Conservation (phyloP, 2,113 vertebrate species). For the Sphyrna mokarran region DNA sequence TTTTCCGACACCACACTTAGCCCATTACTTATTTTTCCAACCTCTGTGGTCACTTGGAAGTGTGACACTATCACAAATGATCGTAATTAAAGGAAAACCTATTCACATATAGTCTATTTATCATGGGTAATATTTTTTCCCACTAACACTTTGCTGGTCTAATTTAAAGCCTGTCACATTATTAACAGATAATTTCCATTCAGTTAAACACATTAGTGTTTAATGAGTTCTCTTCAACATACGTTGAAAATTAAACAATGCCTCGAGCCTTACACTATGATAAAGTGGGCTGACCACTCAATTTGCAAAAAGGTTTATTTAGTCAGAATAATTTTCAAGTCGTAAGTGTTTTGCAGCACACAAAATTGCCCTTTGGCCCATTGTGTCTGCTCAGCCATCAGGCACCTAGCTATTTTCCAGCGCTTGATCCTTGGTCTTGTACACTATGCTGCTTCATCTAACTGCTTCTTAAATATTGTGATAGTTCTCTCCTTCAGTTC, state of each 20-base stretch:
- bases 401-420: no score
- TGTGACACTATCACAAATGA: not conserved
- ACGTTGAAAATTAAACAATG: not conserved
- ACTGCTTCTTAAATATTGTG: no score
- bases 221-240: not conserved
- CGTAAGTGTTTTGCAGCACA: no score
- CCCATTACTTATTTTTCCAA: not conserved
- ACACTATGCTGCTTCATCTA: no score
- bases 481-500: no score
- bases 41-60: not conserved
- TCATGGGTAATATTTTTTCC: not conserved
- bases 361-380: no score
- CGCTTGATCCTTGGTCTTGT: no score
- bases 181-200: not conserved
- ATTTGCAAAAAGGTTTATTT: not conserved
- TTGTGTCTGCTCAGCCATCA: no score
- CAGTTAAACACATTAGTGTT: not conserved
- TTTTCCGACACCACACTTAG: no score
- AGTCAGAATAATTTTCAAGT: no score
- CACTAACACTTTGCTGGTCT: not conserved
- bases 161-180: not conserved
- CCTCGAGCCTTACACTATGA: not conserved
- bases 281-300: not conserved
- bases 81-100: not conserved
- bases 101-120: not conserved